phyloP scores from a whole-genome alignment of 1,140 invertebrate species.

The Coenobita brevimanus region DNA sequence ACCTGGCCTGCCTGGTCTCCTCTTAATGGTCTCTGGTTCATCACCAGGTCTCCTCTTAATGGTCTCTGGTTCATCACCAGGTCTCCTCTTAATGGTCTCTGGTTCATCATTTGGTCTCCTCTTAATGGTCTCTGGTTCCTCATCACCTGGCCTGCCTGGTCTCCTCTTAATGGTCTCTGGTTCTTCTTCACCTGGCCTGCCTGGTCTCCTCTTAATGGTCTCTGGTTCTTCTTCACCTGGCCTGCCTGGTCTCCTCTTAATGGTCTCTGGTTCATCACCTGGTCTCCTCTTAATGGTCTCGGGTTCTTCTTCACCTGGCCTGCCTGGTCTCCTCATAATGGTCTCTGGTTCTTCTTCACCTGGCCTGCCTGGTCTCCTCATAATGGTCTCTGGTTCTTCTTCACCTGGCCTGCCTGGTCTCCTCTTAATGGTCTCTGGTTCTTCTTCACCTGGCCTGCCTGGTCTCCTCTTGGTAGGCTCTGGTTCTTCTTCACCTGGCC shows the following conservation, averaged over 20 bases:
- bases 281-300: conserved; percentile 21
- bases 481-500: not conserved
- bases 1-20: not conserved
- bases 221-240: not conserved
- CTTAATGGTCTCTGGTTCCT: conserved; percentile 5
- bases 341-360: not conserved
- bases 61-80: not conserved
- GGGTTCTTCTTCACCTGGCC: not conserved
- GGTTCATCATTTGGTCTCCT: conserved; percentile 4
- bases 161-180: conserved; percentile 18
- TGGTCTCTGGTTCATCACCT: not conserved
- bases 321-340: not conserved
- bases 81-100: conserved; percentile 25
- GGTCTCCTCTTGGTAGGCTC: conserved; percentile 17
- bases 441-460: not conserved
- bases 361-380: not conserved
- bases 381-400: not conserved
- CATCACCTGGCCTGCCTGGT: not conserved
- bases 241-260: not conserved
- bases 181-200: not conserved
- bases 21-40: conserved; percentile 11
- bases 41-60: conserved; percentile 9
- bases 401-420: not conserved
- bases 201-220: conserved; percentile 21
- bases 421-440: conserved; percentile 11